phyloP scores from a whole-genome alignment of 2,113 vertebrate genomes.

The Odontesthes bonariensis region DNA sequence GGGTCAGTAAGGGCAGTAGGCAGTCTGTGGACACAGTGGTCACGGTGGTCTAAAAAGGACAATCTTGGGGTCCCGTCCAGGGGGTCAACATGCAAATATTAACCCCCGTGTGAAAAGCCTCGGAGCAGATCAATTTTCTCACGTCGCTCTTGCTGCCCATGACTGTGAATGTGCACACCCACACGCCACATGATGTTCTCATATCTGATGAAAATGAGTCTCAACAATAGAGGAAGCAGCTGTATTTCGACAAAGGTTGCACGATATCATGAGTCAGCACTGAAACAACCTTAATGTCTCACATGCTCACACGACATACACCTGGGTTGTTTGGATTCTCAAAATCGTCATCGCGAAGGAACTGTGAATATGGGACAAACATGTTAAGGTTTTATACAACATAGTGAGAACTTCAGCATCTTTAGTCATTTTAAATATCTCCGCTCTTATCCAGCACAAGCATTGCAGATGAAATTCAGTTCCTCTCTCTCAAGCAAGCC shows the following conservation, averaged over 20 bases:
- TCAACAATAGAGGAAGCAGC: constrained; percentile 62
- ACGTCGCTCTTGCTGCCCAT: constrained; percentile 72
- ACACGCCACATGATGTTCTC: constrained; percentile 48
- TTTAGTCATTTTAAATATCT: neutral
- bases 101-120: constrained; percentile 65
- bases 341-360: neutral
- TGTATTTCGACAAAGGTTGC: constrained; percentile 54
- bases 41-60: constrained; percentile 57
- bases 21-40: constrained; percentile 50
- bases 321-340: neutral
- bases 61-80: constrained; percentile 39
- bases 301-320: too few species aligned
- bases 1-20: constrained; percentile 73
- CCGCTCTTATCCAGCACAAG: constrained; percentile 35
- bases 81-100: constrained; percentile 82
- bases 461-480: constrained; percentile 75
- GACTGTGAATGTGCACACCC: constrained; percentile 68
- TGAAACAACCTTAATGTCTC: constrained; percentile 3
- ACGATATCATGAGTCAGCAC: constrained; percentile 23
- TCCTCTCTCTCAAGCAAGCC: constrained; percentile 59
- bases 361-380: neutral
- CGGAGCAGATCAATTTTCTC: constrained; percentile 78
- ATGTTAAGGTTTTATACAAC: neutral
- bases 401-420: neutral
- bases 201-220: constrained; percentile 64